These are phyloP conservation scores for Turritopsis dohrnii DNA, from an alignment of 30 jellyfish, hydroid and myxozoan species.

Conservation along the genomic window DNA sequence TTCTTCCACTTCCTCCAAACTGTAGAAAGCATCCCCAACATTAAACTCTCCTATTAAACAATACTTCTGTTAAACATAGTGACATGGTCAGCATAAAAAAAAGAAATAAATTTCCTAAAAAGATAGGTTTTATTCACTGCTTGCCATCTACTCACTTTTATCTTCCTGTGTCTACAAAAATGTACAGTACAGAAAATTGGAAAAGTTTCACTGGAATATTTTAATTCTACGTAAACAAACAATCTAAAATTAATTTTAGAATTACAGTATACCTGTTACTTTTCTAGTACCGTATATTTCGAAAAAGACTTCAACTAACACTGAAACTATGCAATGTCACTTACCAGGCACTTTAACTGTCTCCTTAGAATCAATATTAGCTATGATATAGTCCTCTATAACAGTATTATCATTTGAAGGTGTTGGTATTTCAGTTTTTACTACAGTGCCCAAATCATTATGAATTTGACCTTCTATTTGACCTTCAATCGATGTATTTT, in stretches of 20 bases:
- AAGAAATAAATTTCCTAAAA: no score
- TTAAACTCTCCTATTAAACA: conserved; percentile 28
- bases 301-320: no score
- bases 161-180: background rate
- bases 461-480: background rate
- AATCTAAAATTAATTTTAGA: no score
- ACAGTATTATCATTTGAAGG: background rate
- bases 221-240: no score
- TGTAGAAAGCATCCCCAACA: conserved; percentile 43
- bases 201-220: no score
- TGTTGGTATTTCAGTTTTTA: background rate
- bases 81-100: no score
- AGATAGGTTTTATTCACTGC: background rate
- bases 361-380: conserved; percentile 6
- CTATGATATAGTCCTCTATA: conserved; percentile 9
- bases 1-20: conserved; percentile 40
- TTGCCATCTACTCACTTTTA: background rate
- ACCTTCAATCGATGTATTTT: background rate
- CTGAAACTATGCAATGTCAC: background rate
- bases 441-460: background rate
- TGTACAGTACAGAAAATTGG: no score
- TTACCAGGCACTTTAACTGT: conserved; percentile 2
- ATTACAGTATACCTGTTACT: no score
- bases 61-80: background rate
- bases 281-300: no score